phyloP scores from a whole-genome alignment of 2,113 vertebrate genomes.

The Lipophrys pholis region DNA sequence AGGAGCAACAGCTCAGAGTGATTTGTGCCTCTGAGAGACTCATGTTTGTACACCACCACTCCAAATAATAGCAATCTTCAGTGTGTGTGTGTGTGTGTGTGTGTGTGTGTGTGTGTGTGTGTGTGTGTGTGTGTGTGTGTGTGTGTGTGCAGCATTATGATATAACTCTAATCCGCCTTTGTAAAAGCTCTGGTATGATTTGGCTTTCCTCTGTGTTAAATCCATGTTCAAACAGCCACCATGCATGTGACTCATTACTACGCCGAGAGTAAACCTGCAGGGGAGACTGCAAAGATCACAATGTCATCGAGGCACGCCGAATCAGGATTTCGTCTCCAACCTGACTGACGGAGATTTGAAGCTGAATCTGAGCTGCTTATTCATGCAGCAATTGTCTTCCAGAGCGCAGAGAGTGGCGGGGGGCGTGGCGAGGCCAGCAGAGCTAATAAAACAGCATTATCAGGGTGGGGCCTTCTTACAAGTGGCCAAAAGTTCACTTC shows the following conservation, averaged over 20 bases:
- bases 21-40: too few relatives aligned
- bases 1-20: too few relatives aligned
- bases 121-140: constrained; percentile 43
- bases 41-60: background rate
- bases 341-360: too few relatives aligned
- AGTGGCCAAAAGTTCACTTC: constrained; percentile 60
- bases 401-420: too few relatives aligned
- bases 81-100: constrained; percentile 34
- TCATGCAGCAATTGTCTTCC: too few relatives aligned
- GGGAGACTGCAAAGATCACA: too few relatives aligned
- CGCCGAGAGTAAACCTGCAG: background rate
- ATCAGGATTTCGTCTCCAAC: too few relatives aligned
- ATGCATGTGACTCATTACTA: constrained; percentile 3
- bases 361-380: too few relatives aligned
- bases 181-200: constrained; percentile 27
- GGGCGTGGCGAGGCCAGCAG: constrained; percentile 6
- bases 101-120: constrained; percentile 2
- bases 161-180: constrained; percentile 41
- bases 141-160: constrained; percentile 46
- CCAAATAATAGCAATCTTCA: constrained; percentile 10
- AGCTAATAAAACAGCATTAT: constrained; percentile 64
- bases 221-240: constrained; percentile 48
- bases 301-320: too few relatives aligned
- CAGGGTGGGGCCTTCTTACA: constrained; percentile 30
- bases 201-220: constrained; percentile 38